Conservation (phyloP, 2,797 vertebrate genomes). For the Nasua narica region DNA sequence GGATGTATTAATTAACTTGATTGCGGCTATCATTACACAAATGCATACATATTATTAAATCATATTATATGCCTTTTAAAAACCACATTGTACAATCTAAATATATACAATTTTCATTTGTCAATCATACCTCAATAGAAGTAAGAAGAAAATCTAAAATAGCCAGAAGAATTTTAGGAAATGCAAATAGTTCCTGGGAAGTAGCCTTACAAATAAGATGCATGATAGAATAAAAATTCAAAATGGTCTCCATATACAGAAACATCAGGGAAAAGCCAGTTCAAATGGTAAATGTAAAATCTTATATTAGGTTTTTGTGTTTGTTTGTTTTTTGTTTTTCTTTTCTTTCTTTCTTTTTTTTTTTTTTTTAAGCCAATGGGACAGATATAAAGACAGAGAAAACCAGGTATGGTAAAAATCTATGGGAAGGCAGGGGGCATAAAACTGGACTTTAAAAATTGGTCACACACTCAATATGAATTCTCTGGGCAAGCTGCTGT, state of each 20-base stretch:
- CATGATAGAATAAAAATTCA: background rate
- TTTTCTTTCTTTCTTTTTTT: too few relatives aligned
- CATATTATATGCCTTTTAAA: background rate
- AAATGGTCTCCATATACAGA: background rate
- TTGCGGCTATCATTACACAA: background rate
- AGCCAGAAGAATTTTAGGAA: background rate
- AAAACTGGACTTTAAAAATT: background rate
- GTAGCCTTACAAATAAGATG: background rate
- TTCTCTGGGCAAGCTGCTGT: background rate
- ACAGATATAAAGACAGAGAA: background rate
- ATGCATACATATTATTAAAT: background rate
- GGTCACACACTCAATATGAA: background rate
- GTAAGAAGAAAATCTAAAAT: background rate
- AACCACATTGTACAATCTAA: background rate
- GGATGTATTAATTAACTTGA: background rate
- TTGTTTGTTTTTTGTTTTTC: background rate
- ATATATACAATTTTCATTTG: background rate
- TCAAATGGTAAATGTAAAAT: background rate
- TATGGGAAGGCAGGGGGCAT: background rate
- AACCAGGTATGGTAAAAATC: background rate
- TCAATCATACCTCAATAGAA: background rate
- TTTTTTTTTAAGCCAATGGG: background rate
- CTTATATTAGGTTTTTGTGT: background rate
- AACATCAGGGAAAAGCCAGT: background rate
- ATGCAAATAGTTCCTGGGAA: background rate